phyloP scores from a whole-genome alignment of 2,888 invertebrate species.

The Lasioglossum zephyrum region DNA sequence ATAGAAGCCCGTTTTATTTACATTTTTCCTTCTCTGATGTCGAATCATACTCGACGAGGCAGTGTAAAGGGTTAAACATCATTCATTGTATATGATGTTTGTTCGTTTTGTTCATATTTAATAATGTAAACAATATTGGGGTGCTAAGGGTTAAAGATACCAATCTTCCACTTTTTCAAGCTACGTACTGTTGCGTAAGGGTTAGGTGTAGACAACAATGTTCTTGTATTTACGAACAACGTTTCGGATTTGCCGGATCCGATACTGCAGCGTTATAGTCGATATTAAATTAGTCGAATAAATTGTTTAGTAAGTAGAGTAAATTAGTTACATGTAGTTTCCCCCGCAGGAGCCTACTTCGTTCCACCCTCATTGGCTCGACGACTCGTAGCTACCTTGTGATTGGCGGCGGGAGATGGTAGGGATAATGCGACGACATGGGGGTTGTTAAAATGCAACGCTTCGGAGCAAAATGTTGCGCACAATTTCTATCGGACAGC shows the following conservation, averaged over 20 bases:
- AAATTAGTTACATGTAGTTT: neutral
- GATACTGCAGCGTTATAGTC: neutral
- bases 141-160: too few species aligned
- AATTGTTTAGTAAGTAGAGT: neutral
- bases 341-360: neutral
- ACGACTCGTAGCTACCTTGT: neutral
- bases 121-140: too few species aligned
- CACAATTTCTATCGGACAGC: neutral
- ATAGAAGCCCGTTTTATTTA: too few species aligned
- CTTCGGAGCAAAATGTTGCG: neutral
- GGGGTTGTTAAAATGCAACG: neutral
- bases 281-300: neutral
- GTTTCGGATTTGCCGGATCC: neutral
- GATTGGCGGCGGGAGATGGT: neutral
- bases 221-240: neutral
- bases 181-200: too few species aligned
- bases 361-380: neutral
- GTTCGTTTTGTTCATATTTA: too few species aligned
- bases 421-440: conserved; percentile 1
- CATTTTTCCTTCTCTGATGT: too few species aligned
- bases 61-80: too few species aligned
- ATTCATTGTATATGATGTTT: too few species aligned
- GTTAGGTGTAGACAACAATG: neutral
- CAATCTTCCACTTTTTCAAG: too few species aligned
- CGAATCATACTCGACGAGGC: too few species aligned